Conservation (phyloP, 2,888 invertebrate genomes). For the Alloscopus bannaensis region DNA sequence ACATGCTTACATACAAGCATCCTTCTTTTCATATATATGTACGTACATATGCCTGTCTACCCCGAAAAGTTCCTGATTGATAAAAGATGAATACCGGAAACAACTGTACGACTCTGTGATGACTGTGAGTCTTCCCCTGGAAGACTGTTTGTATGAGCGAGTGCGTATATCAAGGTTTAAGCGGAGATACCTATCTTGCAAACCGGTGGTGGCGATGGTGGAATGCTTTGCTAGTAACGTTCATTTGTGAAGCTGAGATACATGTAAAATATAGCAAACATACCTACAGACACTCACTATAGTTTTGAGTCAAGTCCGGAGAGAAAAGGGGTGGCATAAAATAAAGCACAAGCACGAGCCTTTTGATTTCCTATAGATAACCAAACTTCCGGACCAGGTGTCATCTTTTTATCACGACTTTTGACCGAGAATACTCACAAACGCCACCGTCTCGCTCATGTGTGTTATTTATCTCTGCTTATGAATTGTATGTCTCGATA, state of each 20-base stretch:
- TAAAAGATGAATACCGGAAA: slow-evolving; percentile 70
- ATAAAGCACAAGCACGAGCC: slow-evolving; percentile 70
- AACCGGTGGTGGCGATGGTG: no score
- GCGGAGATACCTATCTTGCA: no score
- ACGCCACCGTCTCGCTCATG: background rate
- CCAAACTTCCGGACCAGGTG: slow-evolving; percentile 73
- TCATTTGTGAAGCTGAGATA: slow-evolving; percentile 46
- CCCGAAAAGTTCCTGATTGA: slow-evolving; percentile 63
- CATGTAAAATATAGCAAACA: no score
- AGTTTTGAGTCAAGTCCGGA: no score
- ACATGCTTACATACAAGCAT: slow-evolving; percentile 5
- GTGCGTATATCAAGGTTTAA: no score
- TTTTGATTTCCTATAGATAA: slow-evolving; percentile 70
- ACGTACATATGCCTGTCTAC: no score
- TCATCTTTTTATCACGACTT: slow-evolving; percentile 74
- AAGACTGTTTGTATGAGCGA: slow-evolving; percentile 32
- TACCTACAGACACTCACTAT: no score
- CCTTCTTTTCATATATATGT: slow-evolving; percentile 3
- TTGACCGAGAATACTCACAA: slow-evolving; percentile 69
- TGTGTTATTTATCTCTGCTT: slow-evolving; percentile 2
- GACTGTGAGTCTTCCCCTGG: slow-evolving; percentile 32
- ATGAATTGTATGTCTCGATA: background rate
- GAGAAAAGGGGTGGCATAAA: slow-evolving; percentile 37
- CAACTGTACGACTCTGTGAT: slow-evolving; percentile 62
- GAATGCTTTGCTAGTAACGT: no score